These are phyloP conservation scores for Hesperophylax magnus DNA, from an alignment of 1,140 invertebrate genomes.

Conservation along the genomic window DNA sequence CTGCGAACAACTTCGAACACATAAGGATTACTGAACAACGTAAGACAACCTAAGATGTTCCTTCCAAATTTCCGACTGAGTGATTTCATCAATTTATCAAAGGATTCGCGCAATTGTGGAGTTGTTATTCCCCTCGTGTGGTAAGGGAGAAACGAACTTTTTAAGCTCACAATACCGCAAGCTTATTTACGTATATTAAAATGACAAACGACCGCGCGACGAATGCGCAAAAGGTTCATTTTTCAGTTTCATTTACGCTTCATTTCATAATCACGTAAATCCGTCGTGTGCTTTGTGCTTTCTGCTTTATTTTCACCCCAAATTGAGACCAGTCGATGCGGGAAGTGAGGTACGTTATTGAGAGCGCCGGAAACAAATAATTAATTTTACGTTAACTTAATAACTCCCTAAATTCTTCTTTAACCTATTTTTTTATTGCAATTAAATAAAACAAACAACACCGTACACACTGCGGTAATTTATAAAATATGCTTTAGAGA, in stretches of 20 bases:
- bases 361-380: neutral
- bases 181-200: conserved; percentile 45
- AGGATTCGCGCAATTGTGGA: conserved; percentile 36
- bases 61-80: conserved; percentile 34
- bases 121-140: conserved; percentile 16
- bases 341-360: neutral
- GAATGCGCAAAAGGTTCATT: conserved; percentile 42
- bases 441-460: no score
- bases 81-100: conserved; percentile 45
- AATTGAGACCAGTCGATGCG: neutral
- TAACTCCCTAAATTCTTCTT: no score
- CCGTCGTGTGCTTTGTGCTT: neutral
- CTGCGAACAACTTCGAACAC: neutral
- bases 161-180: conserved; percentile 32
- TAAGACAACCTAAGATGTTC: conserved; percentile 7
- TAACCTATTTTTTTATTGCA: no score
- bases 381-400: no score
- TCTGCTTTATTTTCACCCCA: neutral
- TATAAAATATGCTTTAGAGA: no score
- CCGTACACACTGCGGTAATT: no score
- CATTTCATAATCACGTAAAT: conserved; percentile 38
- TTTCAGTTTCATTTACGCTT: conserved; percentile 39
- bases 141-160: conserved; percentile 21
- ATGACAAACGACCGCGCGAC: conserved; percentile 45
- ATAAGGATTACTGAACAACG: neutral